phyloP scores from a whole-genome alignment of 2,888 invertebrate species.

The Trachelus tabidus region DNA sequence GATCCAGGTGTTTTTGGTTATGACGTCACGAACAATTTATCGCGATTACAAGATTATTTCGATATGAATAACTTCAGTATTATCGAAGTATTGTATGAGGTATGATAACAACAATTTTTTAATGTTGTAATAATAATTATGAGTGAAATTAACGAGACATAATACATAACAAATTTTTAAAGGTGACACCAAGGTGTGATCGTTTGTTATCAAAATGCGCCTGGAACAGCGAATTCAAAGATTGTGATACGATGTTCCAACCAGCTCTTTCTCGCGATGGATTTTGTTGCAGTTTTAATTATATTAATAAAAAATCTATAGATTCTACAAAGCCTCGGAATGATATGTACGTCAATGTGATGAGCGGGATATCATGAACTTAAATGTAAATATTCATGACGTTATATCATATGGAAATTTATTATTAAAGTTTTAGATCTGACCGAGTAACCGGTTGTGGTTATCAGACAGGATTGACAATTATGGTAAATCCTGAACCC shows the following conservation, averaged over 20 bases:
- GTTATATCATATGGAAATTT: neutral
- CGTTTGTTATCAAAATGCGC: constrained; percentile 69
- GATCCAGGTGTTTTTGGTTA: constrained; percentile 42
- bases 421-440: constrained; percentile 57
- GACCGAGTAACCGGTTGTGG: constrained; percentile 77
- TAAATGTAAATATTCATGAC: neutral
- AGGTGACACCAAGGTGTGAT: constrained; percentile 70
- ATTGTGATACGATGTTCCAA: constrained; percentile 69
- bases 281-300: constrained; percentile 76
- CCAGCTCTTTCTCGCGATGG: constrained; percentile 68
- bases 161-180: constrained; percentile 22
- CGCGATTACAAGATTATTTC: constrained; percentile 46
- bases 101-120: constrained; percentile 15
- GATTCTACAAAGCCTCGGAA: constrained; percentile 52
- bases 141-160: neutral
- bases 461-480: constrained; percentile 74
- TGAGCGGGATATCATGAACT: neutral
- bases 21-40: constrained; percentile 43
- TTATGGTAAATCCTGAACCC: constrained; percentile 70
- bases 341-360: neutral
- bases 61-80: constrained; percentile 45
- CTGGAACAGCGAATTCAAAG: constrained; percentile 70
- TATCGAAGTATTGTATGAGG: constrained; percentile 35
- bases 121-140: neutral
- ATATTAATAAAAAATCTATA: constrained; percentile 64